Evolutionary conservation across 2,888 invertebrate genomes (phyloP).

Genomic region (Deilephila porcellus): DNA sequence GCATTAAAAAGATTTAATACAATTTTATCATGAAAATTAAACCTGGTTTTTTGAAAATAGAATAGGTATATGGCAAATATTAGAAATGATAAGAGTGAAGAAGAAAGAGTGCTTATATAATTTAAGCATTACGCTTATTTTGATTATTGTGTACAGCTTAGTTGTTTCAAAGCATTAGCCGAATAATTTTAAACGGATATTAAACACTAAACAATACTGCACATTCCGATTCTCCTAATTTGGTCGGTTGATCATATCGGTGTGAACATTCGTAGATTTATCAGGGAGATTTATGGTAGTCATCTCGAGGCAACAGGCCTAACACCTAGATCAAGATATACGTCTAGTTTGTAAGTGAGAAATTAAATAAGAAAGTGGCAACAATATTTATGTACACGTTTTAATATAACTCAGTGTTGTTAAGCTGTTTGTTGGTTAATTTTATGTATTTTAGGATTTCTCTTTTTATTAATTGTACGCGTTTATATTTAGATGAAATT

Average conservation of each 20-base stretch:
- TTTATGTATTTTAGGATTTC: not conserved
- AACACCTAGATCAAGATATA: constrained; percentile 19
- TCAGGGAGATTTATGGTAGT: constrained; percentile 27
- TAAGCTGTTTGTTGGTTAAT: not conserved
- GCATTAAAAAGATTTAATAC: not conserved
- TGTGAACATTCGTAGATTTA: constrained; percentile 27
- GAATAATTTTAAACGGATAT: constrained; percentile 20
- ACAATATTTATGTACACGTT: not conserved
- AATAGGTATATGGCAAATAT: too few species aligned
- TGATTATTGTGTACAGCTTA: too few species aligned
- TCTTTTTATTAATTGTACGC: not conserved
- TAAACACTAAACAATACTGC: constrained; percentile 21
- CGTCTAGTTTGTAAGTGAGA: constrained; percentile 26
- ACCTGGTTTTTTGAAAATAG: too few species aligned
- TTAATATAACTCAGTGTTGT: not conserved
- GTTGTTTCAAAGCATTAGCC: not conserved
- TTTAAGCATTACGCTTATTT: too few species aligned
- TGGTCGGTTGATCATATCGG: constrained; percentile 31
- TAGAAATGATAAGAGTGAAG: too few species aligned
- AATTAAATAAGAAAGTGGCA: not conserved
- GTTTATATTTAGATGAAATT: not conserved
- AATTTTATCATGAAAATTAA: not conserved
- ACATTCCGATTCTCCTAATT: constrained; percentile 32
- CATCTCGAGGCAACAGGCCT: not conserved
- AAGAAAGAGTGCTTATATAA: too few species aligned